phyloP scores from a whole-genome alignment of 2,113 vertebrate genomes.

The Bubalus kerabau region DNA sequence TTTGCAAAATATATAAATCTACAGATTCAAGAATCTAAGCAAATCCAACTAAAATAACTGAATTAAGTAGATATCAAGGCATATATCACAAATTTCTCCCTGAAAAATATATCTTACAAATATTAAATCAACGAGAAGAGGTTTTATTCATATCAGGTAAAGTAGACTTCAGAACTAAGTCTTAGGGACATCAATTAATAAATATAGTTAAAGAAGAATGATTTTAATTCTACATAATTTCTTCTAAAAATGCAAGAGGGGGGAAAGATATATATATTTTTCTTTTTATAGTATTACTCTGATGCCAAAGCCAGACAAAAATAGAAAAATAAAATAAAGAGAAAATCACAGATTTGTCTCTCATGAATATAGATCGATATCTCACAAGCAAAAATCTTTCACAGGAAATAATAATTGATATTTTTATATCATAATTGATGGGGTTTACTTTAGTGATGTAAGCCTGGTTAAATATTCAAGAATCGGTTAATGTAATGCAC shows the following conservation, averaged over 20 bases:
- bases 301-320: background rate
- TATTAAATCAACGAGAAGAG: background rate
- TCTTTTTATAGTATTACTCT: background rate
- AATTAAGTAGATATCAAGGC: background rate
- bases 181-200: background rate
- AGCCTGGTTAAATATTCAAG: background rate
- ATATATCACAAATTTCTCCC: background rate
- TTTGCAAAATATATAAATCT: background rate
- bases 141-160: background rate
- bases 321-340: background rate
- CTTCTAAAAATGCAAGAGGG: background rate
- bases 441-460: background rate
- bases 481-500: background rate
- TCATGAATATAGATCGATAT: background rate
- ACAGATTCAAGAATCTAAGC: background rate
- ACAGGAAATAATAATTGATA: background rate
- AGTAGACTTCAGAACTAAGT: background rate
- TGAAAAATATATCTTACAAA: background rate
- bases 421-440: background rate
- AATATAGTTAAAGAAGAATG: background rate
- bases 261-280: background rate
- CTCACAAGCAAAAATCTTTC: background rate
- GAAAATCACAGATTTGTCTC: background rate
- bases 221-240: background rate
- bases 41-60: background rate